A percentile compares a stretch with the other conserved stretches of the same genome.
phyloP scores from a whole-genome alignment of 2,888 invertebrate species.

The Mylabris sibirica region DNA sequence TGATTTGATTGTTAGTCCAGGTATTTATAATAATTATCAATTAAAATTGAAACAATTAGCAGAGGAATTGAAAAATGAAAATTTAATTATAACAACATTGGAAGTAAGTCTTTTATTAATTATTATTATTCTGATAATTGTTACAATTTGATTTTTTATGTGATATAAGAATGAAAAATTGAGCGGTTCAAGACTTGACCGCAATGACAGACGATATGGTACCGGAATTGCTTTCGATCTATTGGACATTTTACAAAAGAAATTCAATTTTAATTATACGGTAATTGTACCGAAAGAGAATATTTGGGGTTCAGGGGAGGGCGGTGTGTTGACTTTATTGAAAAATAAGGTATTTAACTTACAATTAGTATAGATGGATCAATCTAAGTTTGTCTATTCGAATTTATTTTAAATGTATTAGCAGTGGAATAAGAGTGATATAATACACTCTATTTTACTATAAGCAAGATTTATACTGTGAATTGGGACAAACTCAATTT shows the following conservation, averaged over 20 bases:
- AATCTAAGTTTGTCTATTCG: no score
- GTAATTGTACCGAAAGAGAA: slow-evolving; percentile 71
- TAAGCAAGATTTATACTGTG: no score
- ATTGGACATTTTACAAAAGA: slow-evolving; percentile 71
- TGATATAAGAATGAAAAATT: slow-evolving; percentile 68
- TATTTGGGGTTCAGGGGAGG: slow-evolving; percentile 66
- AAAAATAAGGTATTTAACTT: slow-evolving; percentile 53
- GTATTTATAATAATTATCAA: background rate
- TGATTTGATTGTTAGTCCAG: background rate
- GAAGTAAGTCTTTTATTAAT: slow-evolving; percentile 32
- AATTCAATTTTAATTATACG: slow-evolving; percentile 78
- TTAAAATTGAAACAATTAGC: slow-evolving; percentile 26
- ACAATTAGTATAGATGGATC: no score
- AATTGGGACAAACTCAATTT: no score
- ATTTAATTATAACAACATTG: slow-evolving; percentile 41
- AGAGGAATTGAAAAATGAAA: slow-evolving; percentile 39
- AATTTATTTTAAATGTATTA: no score
- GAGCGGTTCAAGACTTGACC: slow-evolving; percentile 59
- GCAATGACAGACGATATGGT: slow-evolving; percentile 56
- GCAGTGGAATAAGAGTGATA: no score
- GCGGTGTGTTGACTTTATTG: slow-evolving; percentile 72
- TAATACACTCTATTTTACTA: no score
- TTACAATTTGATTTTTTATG: no score
- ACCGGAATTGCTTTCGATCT: slow-evolving; percentile 77
- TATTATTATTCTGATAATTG: background rate